Conservation (phyloP, 2,797 vertebrate genomes). For the Etheostoma nigrum region DNA sequence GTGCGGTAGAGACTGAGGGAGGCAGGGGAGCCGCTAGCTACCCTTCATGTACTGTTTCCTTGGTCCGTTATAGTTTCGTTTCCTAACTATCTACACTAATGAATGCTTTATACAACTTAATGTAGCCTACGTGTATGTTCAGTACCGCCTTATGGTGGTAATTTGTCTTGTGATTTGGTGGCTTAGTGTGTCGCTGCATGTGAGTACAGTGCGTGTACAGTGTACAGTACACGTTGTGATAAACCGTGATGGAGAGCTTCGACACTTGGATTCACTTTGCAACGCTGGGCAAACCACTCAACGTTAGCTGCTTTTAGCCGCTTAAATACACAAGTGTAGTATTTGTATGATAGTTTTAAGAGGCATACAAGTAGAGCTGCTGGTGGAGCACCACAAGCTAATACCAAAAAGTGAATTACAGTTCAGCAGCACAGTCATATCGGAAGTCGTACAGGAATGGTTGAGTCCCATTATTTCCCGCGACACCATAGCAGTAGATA, state of each 20-base stretch:
- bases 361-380: not conserved
- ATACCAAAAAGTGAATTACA: not conserved
- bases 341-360: not conserved
- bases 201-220: not conserved
- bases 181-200: not conserved
- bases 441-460: not conserved
- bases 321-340: not conserved
- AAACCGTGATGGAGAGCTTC: not conserved
- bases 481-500: not conserved
- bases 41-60: not conserved
- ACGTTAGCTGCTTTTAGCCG: not conserved
- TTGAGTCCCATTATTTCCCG: too few relatives aligned
- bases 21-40: not conserved
- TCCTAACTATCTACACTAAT: not conserved
- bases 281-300: not conserved
- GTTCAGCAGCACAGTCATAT: not conserved
- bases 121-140: too few relatives aligned
- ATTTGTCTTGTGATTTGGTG: not conserved
- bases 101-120: not conserved
- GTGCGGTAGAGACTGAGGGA: not conserved
- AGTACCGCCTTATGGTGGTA: rapidly evolving
- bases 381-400: too few relatives aligned
- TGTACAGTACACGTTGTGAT: slow-evolving; percentile 7
- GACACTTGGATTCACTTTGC: slow-evolving; percentile 26
- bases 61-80: not conserved